Percentiles rank a stretch among this genome's conserved stretches.
Conservation (phyloP, 2,797 vertebrate genomes). For the Smutsia temminckii region DNA sequence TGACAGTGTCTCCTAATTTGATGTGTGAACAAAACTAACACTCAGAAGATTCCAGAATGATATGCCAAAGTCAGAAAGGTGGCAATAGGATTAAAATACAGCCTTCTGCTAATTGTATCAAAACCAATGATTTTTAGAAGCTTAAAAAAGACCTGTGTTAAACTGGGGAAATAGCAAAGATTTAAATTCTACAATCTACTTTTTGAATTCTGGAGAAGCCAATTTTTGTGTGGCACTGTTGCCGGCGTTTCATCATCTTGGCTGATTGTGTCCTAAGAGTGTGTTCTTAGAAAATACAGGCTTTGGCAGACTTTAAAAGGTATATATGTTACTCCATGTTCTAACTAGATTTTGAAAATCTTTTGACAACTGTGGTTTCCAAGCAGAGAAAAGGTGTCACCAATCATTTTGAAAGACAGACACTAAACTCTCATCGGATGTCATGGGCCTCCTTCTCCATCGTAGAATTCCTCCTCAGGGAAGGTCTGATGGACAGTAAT, state of each 20-base stretch:
- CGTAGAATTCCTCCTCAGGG: background rate
- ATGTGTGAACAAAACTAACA: background rate
- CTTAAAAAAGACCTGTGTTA: background rate
- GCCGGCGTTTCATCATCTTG: background rate
- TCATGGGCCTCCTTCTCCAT: background rate
- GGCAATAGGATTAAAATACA: background rate
- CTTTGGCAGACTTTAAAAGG: constrained; percentile 21
- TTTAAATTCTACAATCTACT: background rate
- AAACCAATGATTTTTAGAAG: background rate
- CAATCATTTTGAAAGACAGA: background rate
- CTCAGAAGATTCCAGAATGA: background rate
- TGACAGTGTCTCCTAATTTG: background rate
- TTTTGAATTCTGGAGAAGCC: background rate
- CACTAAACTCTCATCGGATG: background rate
- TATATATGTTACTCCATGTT: background rate
- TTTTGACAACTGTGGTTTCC: background rate
- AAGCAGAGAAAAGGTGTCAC: constrained; percentile 26
- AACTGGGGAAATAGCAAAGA: background rate
- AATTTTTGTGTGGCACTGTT: background rate
- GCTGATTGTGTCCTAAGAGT: background rate
- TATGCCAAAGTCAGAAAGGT: background rate
- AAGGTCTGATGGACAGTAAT: background rate
- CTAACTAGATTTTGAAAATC: constrained; percentile 22
- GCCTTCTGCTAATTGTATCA: background rate
- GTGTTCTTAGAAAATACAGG: constrained; percentile 10